Evolutionary conservation across 2,888 invertebrate species (phyloP), one percentile per base, ranked within the genome.

Genomic region (Leptinotarsa haldemani): DNA sequence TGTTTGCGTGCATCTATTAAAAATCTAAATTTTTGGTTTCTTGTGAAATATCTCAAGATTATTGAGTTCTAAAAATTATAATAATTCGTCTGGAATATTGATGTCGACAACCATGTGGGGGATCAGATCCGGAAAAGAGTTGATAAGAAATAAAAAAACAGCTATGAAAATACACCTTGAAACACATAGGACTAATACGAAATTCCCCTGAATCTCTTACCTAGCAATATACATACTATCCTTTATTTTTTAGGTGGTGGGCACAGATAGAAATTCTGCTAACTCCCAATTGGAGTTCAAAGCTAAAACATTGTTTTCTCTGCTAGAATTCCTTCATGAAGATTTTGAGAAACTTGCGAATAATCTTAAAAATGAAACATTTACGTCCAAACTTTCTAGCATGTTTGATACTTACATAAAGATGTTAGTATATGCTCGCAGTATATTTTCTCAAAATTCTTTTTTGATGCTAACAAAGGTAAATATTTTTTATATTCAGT

Each of bases 391-490:
- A 85, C 89, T 97, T 74, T 94, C 94, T 86, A 93, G 94, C 83
- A 94, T 97, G 83, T 94, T 97, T 87, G 95, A 96, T 88, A 94
- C 94, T n/a, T 96, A 95, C 87, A 90, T 97, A 69, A 95, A 96
- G 25, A 93, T 96, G 84, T 89, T 96, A 76, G 94, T 94, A 85
- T 93, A 93, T 82, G 94, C 94, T 65, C 94, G 95, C 66, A 95
- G 95, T 86, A 92, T 94, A 78, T 96, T 97, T 86, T 94, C 94
- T 78, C 91, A 94, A 81, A 92, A 95, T 80, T 95, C 96, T 16
- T 93, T 94, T 86, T 88, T 96, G 77, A 92, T 92, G 83, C 90
- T 96, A 81, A 95, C 96, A 16, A 95, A 95, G 91, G 95, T 94
- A 83, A 69, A 67, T 70, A 25, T 22, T 58, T 58, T 61, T 40